Evolutionary conservation across 2,888 invertebrate genomes (phyloP), one percentile per base, ranked within the genome.

Genomic region (Microctonus aethiopoides): DNA sequence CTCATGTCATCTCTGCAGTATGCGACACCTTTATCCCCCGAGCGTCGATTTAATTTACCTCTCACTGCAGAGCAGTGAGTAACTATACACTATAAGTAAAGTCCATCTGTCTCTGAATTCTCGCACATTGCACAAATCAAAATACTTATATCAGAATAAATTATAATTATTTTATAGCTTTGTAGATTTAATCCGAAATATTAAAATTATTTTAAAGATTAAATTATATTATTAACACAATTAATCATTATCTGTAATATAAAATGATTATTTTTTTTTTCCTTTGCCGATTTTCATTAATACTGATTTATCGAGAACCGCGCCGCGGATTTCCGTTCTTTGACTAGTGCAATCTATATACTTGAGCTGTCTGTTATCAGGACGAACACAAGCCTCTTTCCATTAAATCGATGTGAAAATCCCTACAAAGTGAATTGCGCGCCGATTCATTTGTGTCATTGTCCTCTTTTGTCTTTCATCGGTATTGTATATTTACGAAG

Each of bases 21-120:
- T 24, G 68, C 51, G 63, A 68, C 41, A 46, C 63, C 41, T 63
- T 59, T 64, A 64, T 69, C 51, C 39, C 59, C 16, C 41, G 16
- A n/a, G 60, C 16, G 63, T 46, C 57, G 36, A 64, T 69, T 64
- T 64, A 64, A 69, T 69, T 69, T 64, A 59, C 32, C 26, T 61
- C 46, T 10, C 22, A 57, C 16, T 46, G 41, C 16, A n/a, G 6
- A n/a, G n/a, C n/a, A n/a, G n/a, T n/a, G 16, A 46, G n/a, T 16
- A 41, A 46, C 41, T 20, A 4, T 46, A 46, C 16, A 16, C n/a
- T n/a, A n/a, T n/a, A n/a, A n/a, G n/a, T 3, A 20, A 16, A 16
- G 29, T 16, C 1, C 5, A 0, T 16, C 2, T 16, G 6, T 46
- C 7, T 46, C 6, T 46, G 16, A n/a, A 46, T 46, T 5, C n/a